Conservation (phyloP, 2,888 invertebrate genomes). For the Synanthedon formicaeformis region DNA sequence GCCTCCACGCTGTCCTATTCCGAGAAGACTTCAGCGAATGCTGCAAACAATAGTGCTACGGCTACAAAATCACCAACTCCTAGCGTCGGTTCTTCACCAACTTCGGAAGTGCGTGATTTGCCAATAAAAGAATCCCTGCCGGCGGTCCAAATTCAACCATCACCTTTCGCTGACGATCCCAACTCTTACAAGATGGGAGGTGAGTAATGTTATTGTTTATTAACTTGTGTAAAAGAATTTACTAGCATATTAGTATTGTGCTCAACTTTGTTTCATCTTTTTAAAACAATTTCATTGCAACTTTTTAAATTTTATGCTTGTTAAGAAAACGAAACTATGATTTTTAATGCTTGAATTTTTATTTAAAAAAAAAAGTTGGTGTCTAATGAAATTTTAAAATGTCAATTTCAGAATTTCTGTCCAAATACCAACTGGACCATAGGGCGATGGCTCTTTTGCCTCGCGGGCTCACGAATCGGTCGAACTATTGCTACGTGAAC, state of each 20-base stretch:
- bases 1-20: conserved; percentile 28
- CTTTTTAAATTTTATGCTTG: no score
- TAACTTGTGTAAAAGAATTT: no score
- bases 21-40: conserved; percentile 48
- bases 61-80: conserved; percentile 15
- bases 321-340: no score
- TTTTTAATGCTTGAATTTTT: no score
- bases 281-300: no score
- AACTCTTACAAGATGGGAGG: conserved; percentile 79
- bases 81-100: conserved; percentile 7
- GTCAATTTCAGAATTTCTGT: conserved; percentile 77
- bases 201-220: conserved; percentile 33
- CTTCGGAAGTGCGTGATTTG: conserved; percentile 23
- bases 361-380: no score
- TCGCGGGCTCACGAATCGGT: conserved; percentile 91
- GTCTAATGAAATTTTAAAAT: no score
- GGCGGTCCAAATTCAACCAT: conserved; percentile 45
- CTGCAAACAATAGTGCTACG: conserved; percentile 26
- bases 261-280: no score
- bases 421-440: conserved; percentile 82
- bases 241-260: no score
- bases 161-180: conserved; percentile 74
- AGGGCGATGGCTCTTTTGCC: conserved; percentile 85
- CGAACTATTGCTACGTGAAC: conserved; percentile 97
- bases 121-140: conserved; percentile 39